phyloP scores from a whole-genome alignment of 2,113 vertebrate species.

The Phrynosoma platyrhinos region DNA sequence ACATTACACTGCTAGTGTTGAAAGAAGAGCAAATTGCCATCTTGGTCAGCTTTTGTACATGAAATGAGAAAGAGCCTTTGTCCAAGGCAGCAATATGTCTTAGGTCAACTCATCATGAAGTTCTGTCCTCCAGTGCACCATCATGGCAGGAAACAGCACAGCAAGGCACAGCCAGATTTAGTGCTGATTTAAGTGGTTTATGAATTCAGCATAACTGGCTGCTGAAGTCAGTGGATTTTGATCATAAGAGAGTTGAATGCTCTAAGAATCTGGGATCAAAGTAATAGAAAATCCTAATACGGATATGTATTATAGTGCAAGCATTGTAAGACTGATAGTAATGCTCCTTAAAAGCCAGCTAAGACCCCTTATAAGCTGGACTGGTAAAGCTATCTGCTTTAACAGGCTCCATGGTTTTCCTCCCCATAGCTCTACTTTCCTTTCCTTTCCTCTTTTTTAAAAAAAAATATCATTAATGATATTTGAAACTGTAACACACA shows the following conservation, averaged over 20 bases:
- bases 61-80: neutral
- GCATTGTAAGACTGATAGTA: constrained; percentile 68
- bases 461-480: constrained; percentile 16
- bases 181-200: constrained; percentile 5
- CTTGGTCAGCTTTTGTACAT: neutral
- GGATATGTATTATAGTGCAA: constrained; percentile 52
- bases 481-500: constrained; percentile 39
- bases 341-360: constrained; percentile 68
- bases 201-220: constrained; percentile 32
- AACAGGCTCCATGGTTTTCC: constrained; percentile 62
- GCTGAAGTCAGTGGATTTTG: constrained; percentile 34
- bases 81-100: neutral
- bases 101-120: neutral
- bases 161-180: constrained; percentile 41
- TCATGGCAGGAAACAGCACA: constrained; percentile 48
- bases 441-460: neutral
- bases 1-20: neutral
- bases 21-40: neutral
- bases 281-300: constrained; percentile 66
- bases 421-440: neutral
- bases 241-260: constrained; percentile 23
- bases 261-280: constrained; percentile 55
- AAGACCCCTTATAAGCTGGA: constrained; percentile 63
- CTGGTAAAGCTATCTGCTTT: constrained; percentile 68
- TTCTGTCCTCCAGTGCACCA: constrained; percentile 19